phyloP scores from a whole-genome alignment of 2,797 vertebrate species.

The Peromyscus aztecus region DNA sequence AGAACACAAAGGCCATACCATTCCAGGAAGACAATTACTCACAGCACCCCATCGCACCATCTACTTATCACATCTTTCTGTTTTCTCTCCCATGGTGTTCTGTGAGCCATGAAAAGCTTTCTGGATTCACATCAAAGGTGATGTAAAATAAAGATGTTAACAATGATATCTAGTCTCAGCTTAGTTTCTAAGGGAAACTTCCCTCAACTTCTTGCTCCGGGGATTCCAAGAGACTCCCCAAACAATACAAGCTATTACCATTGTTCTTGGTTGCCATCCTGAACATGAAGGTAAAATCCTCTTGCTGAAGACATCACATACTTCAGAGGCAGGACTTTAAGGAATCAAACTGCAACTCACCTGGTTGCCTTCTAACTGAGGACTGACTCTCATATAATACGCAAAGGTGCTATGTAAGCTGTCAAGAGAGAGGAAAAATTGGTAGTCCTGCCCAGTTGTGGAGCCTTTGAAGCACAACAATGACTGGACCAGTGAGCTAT shows the following conservation, averaged over 20 bases:
- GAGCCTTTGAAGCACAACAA: no score
- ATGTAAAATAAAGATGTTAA: neutral
- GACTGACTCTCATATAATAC: neutral
- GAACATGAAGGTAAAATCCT: neutral
- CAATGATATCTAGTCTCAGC: neutral
- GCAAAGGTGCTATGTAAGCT: neutral
- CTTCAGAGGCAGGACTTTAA: no score
- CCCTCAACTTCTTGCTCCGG: neutral
- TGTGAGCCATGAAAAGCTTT: neutral
- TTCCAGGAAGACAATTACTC: neutral
- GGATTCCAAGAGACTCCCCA: neutral
- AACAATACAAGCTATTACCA: neutral
- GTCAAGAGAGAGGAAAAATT: no score
- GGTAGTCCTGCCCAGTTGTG: neutral
- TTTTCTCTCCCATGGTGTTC: neutral
- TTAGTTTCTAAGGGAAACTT: neutral
- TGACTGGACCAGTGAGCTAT: neutral
- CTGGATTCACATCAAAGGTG: neutral
- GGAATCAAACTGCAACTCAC: neutral
- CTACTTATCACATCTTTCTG: neutral
- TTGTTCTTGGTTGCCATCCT: accelerated
- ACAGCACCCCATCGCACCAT: no score
- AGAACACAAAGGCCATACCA: neutral
- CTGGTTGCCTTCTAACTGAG: neutral
- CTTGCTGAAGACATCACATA: neutral